These are phyloP conservation scores for Ophioderma brevispina DNA, from an alignment of 35 echinoderm and acorn worm species.

Conservation along the genomic window DNA sequence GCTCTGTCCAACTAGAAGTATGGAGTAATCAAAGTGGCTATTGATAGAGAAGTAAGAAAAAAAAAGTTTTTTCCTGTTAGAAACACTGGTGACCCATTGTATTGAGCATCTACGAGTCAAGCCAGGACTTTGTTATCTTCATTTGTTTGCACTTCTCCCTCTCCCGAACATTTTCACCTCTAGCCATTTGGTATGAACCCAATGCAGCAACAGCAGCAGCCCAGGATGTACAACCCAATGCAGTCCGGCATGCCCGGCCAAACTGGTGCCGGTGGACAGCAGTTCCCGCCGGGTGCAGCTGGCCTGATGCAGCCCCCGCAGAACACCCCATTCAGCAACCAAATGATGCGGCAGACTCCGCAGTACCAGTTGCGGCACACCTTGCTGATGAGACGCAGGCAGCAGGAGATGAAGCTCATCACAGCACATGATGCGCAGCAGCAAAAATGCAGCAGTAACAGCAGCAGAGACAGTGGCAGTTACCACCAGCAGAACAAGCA, in stretches of 20 bases:
- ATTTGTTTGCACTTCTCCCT: too few relatives aligned
- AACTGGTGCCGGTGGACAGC: background rate
- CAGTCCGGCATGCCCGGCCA: background rate
- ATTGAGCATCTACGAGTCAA: too few relatives aligned
- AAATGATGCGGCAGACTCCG: background rate
- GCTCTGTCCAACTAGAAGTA: too few relatives aligned
- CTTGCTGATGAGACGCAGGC: conserved; percentile 16
- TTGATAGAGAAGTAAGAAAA: too few relatives aligned
- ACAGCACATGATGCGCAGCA: too few relatives aligned
- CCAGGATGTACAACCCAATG: background rate
- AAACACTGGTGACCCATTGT: too few relatives aligned
- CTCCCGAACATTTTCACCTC: too few relatives aligned
- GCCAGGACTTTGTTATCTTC: too few relatives aligned
- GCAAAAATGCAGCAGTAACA: conserved; percentile 66
- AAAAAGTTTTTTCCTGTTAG: too few relatives aligned
- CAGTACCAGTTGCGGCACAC: conserved; percentile 37
- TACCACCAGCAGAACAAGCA: conserved; percentile 24
- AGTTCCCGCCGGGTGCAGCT: background rate
- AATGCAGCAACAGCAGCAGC: conserved; percentile 39
- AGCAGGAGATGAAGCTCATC: conserved; percentile 31
- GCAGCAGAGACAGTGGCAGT: conserved; percentile 34
- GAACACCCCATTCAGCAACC: background rate
- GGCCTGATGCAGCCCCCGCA: conserved; percentile 17
- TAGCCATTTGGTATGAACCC: too few relatives aligned
- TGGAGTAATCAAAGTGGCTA: too few relatives aligned